These are phyloP conservation scores for Brachymystax lenok DNA, from an alignment of 2,797 vertebrate species.

Conservation along the genomic window DNA sequence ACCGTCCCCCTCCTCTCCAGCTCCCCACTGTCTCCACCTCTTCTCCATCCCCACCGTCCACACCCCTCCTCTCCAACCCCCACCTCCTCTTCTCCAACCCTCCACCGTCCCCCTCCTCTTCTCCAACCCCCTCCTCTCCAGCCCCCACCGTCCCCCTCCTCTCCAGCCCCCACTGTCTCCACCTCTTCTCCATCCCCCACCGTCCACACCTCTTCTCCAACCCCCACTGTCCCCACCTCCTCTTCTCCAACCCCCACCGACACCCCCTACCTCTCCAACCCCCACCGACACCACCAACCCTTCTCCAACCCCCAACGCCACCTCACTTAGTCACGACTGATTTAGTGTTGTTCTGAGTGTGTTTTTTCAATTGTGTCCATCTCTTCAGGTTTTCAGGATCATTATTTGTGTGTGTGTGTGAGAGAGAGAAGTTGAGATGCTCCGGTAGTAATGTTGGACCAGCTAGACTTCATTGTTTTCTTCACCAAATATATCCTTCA, in stretches of 20 bases:
- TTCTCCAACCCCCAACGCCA: no score
- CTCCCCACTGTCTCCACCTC: slow-evolving; percentile 30
- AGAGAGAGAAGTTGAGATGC: slow-evolving; percentile 50
- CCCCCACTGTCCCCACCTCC: slow-evolving; percentile 34
- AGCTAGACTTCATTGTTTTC: slow-evolving; percentile 34
- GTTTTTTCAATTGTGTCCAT: slow-evolving; percentile 63
- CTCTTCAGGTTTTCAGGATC: slow-evolving; percentile 59
- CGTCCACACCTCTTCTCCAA: no score
- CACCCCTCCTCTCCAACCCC: no score
- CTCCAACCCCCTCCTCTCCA: no score
- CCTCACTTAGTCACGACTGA: slow-evolving; percentile 31
- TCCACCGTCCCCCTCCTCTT: no score
- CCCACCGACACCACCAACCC: no score
- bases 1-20: no score
- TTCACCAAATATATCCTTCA: slow-evolving; percentile 94
- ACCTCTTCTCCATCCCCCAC: no score
- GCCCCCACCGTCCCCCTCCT: slow-evolving; percentile 35
- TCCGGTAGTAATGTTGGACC: slow-evolving; percentile 62
- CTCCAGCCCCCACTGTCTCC: no score
- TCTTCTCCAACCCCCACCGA: neutral
- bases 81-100: neutral
- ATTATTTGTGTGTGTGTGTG: slow-evolving; percentile 48
- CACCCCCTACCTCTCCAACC: neutral
- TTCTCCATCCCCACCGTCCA: slow-evolving; percentile 23
- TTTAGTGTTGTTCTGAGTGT: slow-evolving; percentile 65